Conservation (phyloP, 2,888 invertebrate species). For the Drosophila monieri region DNA sequence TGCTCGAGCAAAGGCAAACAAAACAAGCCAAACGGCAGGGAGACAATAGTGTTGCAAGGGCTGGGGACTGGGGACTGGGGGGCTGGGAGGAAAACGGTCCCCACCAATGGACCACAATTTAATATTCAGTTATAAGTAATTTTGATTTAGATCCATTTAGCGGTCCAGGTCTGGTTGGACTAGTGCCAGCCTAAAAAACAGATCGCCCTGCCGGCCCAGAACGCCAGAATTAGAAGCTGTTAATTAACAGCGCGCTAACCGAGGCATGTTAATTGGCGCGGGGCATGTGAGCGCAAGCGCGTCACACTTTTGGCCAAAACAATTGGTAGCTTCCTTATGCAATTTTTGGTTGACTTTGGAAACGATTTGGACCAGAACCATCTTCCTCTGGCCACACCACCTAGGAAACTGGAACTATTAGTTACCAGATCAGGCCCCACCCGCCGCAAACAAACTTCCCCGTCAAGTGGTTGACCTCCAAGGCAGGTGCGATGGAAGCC, state of each 20-base stretch:
- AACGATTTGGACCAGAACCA: too few species aligned
- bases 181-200: constrained; percentile 4
- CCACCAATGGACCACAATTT: background rate
- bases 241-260: constrained; percentile 29
- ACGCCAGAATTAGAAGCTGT: constrained; percentile 1
- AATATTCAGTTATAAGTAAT: constrained; percentile 4
- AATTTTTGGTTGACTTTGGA: background rate
- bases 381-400: too few species aligned
- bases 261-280: constrained; percentile 29
- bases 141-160: constrained; percentile 11
- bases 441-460: constrained; percentile 28
- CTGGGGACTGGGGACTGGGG: background rate
- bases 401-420: too few species aligned
- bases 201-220: background rate
- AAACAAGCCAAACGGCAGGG: constrained; percentile 1
- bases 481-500: constrained; percentile 40
- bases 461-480: constrained; percentile 71
- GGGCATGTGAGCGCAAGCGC: constrained; percentile 25
- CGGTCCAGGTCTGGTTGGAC: constrained; percentile 4
- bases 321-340: background rate
- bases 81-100: background rate
- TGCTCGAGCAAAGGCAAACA: constrained; percentile 31
- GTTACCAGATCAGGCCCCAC: background rate
- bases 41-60: background rate
- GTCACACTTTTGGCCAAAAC: constrained; percentile 19